These are phyloP conservation scores for Zapornia atra DNA, from an alignment of 2,113 vertebrate species.

Conservation along the genomic window DNA sequence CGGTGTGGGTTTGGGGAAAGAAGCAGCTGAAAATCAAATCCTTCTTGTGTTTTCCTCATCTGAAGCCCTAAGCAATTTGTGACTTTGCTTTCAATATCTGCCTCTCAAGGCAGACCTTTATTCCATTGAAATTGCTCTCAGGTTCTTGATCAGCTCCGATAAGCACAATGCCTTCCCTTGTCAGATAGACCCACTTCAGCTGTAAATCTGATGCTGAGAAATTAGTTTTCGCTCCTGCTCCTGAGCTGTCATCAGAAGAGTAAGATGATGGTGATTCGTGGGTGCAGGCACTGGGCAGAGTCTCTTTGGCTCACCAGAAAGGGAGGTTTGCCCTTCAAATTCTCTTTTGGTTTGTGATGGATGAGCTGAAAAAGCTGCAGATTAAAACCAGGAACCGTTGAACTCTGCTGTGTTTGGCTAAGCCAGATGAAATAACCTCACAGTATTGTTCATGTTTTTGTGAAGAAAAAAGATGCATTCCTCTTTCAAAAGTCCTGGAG, in stretches of 20 bases:
- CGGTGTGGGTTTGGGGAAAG: neutral
- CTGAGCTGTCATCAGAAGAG: neutral
- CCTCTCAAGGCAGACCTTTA: neutral
- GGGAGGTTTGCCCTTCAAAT: neutral
- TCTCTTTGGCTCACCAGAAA: neutral
- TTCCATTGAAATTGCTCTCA: conserved; percentile 12
- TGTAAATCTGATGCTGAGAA: neutral
- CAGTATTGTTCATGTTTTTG: neutral
- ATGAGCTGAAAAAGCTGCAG: neutral
- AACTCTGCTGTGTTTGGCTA: rapidly evolving
- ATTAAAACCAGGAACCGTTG: neutral
- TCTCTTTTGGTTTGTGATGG: neutral
- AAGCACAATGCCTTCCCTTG: neutral
- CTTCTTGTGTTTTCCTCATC: neutral
- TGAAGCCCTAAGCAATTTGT: neutral
- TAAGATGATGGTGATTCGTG: rapidly evolving
- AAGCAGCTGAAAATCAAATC: neutral
- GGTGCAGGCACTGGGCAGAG: neutral
- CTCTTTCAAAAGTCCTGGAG: neutral
- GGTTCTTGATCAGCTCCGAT: conserved; percentile 37
- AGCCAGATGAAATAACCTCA: neutral
- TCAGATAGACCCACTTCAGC: neutral
- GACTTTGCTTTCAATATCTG: neutral
- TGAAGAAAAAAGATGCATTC: neutral
- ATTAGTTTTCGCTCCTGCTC: conserved; percentile 3